Percentiles rank a stretch among this genome's conserved stretches.
Evolutionary conservation across 2,113 vertebrate species (phyloP).

Genomic region (Excalfactoria chinensis): DNA sequence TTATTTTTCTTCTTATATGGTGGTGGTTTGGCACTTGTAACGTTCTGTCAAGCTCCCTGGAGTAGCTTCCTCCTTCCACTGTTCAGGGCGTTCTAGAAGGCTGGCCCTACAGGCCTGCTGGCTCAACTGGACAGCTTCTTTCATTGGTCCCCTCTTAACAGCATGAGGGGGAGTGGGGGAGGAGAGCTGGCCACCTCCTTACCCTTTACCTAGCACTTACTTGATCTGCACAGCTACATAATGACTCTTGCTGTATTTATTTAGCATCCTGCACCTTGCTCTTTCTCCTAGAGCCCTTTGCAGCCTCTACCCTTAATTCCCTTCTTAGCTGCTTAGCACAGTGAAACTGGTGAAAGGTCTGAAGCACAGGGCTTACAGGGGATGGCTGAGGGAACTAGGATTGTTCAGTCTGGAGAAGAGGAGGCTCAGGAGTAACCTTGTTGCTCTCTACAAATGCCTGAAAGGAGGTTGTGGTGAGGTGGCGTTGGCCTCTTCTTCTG

Average conservation of each 20-base stretch:
- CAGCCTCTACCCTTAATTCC: not conserved
- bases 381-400: too few relatives aligned
- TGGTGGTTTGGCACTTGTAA: not conserved
- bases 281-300: not conserved
- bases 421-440: too few relatives aligned
- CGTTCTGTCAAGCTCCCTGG: not conserved
- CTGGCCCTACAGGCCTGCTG: not conserved
- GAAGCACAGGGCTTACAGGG: too few relatives aligned
- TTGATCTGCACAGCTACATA: not conserved
- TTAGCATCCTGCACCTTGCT: not conserved
- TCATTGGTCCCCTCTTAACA: rapidly evolving
- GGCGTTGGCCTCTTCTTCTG: too few relatives aligned
- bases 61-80: not conserved
- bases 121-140: not conserved
- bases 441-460: too few relatives aligned
- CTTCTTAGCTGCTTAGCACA: not conserved
- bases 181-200: not conserved
- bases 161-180: not conserved
- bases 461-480: too few relatives aligned
- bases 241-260: not conserved
- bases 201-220: not conserved
- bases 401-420: too few relatives aligned
- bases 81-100: not conserved
- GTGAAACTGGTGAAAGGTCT: too few relatives aligned
- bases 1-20: rapidly evolving